Conservation (phyloP, 2,113 vertebrate species). For the Rhinoderma darwinii region DNA sequence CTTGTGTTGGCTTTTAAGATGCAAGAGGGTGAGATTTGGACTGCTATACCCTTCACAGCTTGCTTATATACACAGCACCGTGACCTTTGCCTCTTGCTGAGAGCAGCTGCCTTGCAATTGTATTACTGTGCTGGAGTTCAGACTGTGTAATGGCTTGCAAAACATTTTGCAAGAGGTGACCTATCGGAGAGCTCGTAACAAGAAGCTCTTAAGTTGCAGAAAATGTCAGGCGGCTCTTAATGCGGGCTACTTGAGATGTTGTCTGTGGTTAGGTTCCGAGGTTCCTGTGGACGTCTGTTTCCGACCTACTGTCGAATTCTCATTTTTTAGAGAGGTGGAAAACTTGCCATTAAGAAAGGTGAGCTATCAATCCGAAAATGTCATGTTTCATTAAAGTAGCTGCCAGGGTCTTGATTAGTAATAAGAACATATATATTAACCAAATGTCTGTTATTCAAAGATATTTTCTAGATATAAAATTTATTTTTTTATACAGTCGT, state of each 20-base stretch:
- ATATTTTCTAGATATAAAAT: not conserved
- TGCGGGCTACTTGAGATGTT: not conserved
- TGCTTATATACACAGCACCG: slow-evolving; percentile 70
- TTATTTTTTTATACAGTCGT: not conserved
- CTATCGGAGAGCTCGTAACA: slow-evolving; percentile 66
- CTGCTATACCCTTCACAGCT: slow-evolving; percentile 73
- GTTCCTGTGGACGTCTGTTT: not conserved
- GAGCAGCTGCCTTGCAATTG: slow-evolving; percentile 71
- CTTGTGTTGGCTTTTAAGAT: slow-evolving; percentile 73
- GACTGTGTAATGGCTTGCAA: slow-evolving; percentile 67
- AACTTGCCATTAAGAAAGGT: slow-evolving; percentile 29
- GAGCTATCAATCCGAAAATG: slow-evolving; percentile 23
- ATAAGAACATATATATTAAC: slow-evolving; percentile 6
- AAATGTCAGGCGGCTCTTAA: slow-evolving; percentile 71
- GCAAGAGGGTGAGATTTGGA: slow-evolving; percentile 66
- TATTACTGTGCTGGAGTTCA: slow-evolving; percentile 68
- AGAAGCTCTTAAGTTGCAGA: slow-evolving; percentile 64
- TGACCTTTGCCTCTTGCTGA: slow-evolving; percentile 72
- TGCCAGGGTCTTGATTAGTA: not conserved
- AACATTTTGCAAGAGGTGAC: slow-evolving; percentile 68
- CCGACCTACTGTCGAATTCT: slow-evolving; percentile 28
- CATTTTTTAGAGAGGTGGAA: slow-evolving; percentile 20
- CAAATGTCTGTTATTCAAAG: not conserved
- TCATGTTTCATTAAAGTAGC: not conserved
- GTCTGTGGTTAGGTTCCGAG: not conserved